Conservation (phyloP, 2,797 vertebrate genomes). For the Ciconia nigra region DNA sequence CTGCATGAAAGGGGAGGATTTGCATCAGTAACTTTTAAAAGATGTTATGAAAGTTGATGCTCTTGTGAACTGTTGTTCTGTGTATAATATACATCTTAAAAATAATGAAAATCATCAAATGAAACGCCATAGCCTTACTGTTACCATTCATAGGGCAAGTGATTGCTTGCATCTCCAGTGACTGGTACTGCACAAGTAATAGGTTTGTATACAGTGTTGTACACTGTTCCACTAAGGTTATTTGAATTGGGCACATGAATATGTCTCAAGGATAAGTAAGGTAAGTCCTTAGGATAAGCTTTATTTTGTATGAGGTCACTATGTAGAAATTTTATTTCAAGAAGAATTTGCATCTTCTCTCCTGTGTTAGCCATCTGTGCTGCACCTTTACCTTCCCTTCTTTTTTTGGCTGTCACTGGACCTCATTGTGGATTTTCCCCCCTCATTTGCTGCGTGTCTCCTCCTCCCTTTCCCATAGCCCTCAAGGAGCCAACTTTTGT, state of each 20-base stretch:
- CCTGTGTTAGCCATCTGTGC: not conserved
- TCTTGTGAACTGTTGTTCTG: not conserved
- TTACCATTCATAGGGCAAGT: not conserved
- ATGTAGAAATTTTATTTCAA: not conserved
- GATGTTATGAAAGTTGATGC: not conserved
- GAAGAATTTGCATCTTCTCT: not conserved
- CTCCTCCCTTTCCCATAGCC: not conserved
- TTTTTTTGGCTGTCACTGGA: not conserved
- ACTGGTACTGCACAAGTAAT: no score
- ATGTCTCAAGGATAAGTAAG: not conserved
- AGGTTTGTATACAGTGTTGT: not conserved
- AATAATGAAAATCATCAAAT: not conserved
- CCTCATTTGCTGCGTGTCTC: not conserved
- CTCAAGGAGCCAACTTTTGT: not conserved
- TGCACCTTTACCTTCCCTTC: not conserved
- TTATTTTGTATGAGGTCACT: not conserved
- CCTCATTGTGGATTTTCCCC: not conserved
- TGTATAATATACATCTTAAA: not conserved
- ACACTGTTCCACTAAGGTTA: not conserved
- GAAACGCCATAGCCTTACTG: not conserved
- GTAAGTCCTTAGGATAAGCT: not conserved
- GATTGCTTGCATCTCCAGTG: not conserved
- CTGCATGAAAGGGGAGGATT: not conserved
- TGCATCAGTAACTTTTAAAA: not conserved
- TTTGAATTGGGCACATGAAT: accelerated